A percentile compares a stretch with the other conserved stretches of the same genome.
phyloP scores from a whole-genome alignment of 2,113 vertebrate species.

The Seriola dumerili region DNA sequence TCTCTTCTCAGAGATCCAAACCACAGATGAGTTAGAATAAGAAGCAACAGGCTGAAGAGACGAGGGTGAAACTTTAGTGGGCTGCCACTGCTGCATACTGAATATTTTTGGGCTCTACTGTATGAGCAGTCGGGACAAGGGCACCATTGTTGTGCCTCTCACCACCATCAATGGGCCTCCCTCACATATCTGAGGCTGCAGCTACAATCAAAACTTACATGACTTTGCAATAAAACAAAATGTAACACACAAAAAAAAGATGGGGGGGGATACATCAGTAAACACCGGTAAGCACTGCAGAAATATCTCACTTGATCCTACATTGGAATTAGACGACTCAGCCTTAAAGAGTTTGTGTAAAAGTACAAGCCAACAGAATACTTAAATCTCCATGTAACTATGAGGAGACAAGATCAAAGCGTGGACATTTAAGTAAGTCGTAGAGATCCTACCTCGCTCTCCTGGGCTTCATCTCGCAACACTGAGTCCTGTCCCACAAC shows the following conservation, averaged over 20 bases:
- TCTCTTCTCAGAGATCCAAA: not conserved
- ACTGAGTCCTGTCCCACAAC: slow-evolving; percentile 46
- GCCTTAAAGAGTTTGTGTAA: not conserved
- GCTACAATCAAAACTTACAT: slow-evolving; percentile 13
- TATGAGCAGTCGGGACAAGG: slow-evolving; percentile 44
- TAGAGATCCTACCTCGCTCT: slow-evolving; percentile 65
- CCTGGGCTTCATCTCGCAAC: slow-evolving; percentile 59
- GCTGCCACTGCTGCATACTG: slow-evolving; percentile 9
- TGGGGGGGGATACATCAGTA: not conserved
- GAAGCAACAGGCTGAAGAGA: not conserved
- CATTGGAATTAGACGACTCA: not conserved
- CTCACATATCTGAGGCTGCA: slow-evolving; percentile 1
- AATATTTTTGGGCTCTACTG: slow-evolving; percentile 40
- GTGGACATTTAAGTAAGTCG: not conserved
- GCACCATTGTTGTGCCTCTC: slow-evolving; percentile 50
- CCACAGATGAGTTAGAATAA: not conserved
- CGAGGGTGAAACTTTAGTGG: not conserved
- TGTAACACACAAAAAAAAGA: not conserved
- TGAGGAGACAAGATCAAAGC: not conserved
- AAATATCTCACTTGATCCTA: not conserved
- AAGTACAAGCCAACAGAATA: not conserved
- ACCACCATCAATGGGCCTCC: slow-evolving; percentile 5
- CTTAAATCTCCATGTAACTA: not conserved
- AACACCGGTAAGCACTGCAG: not conserved
- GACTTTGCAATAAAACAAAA: not conserved